phyloP scores from a whole-genome alignment of 2,113 vertebrate species.

The Serinus canaria region DNA sequence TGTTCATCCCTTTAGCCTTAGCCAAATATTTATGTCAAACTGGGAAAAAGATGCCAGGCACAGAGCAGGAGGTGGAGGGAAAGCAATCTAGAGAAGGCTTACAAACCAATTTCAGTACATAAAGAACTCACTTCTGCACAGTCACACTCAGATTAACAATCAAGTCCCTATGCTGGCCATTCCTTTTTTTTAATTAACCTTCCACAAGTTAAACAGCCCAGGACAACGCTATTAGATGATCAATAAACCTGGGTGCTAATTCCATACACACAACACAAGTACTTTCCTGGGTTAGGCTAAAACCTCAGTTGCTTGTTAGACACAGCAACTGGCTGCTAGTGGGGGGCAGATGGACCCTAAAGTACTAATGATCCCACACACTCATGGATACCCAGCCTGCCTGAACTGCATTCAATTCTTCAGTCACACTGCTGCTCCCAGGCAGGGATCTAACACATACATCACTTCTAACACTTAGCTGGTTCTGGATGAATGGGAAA shows the following conservation, averaged over 20 bases:
- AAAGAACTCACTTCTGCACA: background rate
- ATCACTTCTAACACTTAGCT: slow-evolving; percentile 3
- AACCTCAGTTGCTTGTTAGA: background rate
- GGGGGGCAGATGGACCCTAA: background rate
- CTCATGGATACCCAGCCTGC: background rate
- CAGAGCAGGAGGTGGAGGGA: background rate
- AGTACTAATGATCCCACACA: background rate
- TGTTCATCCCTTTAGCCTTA: slow-evolving; percentile 41
- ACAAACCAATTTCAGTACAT: background rate
- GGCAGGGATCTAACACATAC: background rate
- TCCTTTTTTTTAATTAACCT: slow-evolving; percentile 30
- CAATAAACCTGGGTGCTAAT: background rate
- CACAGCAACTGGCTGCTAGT: background rate
- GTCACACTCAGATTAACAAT: slow-evolving; percentile 1
- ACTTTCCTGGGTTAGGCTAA: background rate
- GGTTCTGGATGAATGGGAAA: slow-evolving; percentile 24
- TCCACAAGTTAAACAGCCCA: background rate
- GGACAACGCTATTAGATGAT: background rate
- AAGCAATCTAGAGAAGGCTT: slow-evolving; percentile 20
- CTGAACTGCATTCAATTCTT: background rate
- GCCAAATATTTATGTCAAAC: slow-evolving; percentile 59
- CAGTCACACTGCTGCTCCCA: background rate
- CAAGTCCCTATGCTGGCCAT: background rate
- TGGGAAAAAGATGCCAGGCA: slow-evolving; percentile 54
- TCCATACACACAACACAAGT: background rate